Evolutionary conservation across 2,113 vertebrate genomes (phyloP).

Genomic region (Ceyx melanurus): DNA sequence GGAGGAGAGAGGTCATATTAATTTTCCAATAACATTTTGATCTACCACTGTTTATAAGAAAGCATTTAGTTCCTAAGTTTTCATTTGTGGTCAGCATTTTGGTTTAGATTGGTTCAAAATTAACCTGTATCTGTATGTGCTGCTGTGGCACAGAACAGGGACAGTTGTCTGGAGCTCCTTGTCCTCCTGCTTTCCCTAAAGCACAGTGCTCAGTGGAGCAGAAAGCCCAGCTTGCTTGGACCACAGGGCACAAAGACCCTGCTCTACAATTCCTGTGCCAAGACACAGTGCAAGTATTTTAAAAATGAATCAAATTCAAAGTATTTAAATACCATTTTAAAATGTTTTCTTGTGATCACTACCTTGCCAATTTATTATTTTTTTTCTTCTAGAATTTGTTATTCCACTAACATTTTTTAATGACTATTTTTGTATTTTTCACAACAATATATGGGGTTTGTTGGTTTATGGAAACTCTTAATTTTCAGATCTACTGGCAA

Average conservation of each 20-base stretch:
- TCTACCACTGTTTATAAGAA: background rate
- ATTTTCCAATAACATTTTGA: background rate
- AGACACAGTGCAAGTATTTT: background rate
- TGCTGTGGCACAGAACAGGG: background rate
- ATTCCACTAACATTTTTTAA: background rate
- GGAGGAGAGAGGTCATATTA: background rate
- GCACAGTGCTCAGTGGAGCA: background rate
- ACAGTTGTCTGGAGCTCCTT: background rate
- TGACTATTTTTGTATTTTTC: background rate
- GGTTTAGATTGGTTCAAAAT: background rate
- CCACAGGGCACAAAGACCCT: background rate
- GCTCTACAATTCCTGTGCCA: background rate
- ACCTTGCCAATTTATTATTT: background rate
- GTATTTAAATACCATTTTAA: background rate
- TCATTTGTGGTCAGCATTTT: background rate
- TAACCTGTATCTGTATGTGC: background rate
- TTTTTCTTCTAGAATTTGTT: background rate
- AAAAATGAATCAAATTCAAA: background rate
- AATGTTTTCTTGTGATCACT: background rate
- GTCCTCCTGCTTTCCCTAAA: background rate
- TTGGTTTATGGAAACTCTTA: background rate
- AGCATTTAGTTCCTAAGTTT: background rate
- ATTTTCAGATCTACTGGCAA: background rate
- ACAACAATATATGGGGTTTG: background rate
- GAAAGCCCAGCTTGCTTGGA: too few species aligned